Conservation (phyloP, 2,113 vertebrate species). For the Megaceryle maxima region DNA sequence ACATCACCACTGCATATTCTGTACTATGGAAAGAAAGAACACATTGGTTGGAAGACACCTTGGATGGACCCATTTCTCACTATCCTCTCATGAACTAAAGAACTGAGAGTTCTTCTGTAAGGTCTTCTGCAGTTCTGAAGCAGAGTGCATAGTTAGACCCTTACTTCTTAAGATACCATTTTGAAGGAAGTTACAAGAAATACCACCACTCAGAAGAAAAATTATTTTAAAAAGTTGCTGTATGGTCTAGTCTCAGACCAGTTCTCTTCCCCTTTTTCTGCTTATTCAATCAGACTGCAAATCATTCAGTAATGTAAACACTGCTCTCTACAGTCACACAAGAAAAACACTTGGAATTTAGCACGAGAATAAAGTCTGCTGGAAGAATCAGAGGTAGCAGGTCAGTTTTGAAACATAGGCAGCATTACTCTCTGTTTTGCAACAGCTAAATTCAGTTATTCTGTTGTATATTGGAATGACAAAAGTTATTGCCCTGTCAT, state of each 20-base stretch:
- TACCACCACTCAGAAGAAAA: not conserved
- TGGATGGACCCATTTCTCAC: not conserved
- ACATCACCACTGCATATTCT: not conserved
- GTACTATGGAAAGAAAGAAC: not conserved
- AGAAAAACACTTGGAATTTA: not conserved
- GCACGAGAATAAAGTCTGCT: not conserved
- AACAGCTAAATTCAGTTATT: not conserved
- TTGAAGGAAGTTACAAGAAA: not conserved
- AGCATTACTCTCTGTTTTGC: not conserved
- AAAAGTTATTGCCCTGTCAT: not conserved
- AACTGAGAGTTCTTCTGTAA: not conserved
- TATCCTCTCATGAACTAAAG: not conserved
- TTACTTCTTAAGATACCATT: not conserved
- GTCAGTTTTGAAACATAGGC: not conserved
- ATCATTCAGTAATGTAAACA: not conserved
- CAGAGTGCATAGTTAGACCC: not conserved
- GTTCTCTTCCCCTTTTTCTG: not conserved
- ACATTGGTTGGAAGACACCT: not conserved
- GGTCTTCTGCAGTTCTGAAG: not conserved
- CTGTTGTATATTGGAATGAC: not conserved
- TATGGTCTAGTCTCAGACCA: not conserved
- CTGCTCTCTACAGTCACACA: constrained; percentile 19
- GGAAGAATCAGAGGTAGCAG: not conserved
- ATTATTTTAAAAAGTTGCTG: not conserved
- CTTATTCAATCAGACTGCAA: not conserved